A percentile compares a stretch with the other conserved stretches of the same genome.
Conservation (phyloP, 2,888 invertebrate species). For the Lysandra coridon region DNA sequence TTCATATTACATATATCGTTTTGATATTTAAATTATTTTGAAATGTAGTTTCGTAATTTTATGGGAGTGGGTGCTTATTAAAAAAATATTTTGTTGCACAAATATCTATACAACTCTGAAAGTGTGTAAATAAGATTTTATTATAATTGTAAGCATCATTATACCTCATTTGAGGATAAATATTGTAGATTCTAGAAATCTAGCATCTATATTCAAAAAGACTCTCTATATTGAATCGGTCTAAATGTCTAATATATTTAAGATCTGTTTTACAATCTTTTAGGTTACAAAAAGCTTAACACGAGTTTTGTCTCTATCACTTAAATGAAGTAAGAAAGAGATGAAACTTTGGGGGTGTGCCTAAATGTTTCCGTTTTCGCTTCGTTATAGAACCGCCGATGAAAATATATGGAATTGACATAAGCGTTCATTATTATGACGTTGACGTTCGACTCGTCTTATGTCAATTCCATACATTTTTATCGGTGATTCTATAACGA, state of each 20-base stretch:
- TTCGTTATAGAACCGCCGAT: too few species aligned
- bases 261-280: not conserved
- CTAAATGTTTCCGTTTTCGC: too few species aligned
- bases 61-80: not conserved
- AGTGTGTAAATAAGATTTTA: conserved; percentile 23
- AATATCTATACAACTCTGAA: conserved; percentile 27
- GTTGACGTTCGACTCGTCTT: too few species aligned
- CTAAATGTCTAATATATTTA: not conserved
- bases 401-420: too few species aligned
- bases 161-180: not conserved
- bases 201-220: conserved; percentile 3
- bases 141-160: conserved; percentile 31
- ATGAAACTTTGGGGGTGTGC: not conserved
- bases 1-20: too few species aligned
- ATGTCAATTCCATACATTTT: too few species aligned
- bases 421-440: too few species aligned
- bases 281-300: not conserved
- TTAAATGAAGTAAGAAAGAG: not conserved
- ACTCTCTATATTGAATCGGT: conserved; percentile 2
- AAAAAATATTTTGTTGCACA: not conserved
- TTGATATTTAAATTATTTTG: too few species aligned
- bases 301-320: not conserved
- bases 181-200: conserved; percentile 6
- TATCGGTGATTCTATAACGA: too few species aligned
- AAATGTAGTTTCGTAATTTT: too few species aligned